Base-by-base conservation (phyloP, 2,797 vertebrate genomes). In the Poecilia gillii region DNA sequence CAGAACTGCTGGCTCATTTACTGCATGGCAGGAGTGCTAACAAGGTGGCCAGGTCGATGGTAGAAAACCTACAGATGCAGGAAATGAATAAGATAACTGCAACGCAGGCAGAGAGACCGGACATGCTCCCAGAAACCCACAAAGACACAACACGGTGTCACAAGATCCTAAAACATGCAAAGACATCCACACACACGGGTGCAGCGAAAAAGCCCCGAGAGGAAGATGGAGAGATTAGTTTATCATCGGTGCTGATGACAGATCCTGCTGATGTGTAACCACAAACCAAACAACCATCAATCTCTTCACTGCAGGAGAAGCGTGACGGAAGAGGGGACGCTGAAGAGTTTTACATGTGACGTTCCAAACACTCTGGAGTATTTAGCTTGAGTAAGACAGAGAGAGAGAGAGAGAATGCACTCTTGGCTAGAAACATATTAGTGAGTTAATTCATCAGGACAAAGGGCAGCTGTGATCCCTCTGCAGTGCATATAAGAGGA, bases 251-350 rank as follows among this genome's bases (percentile, higher is more conserved):
- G 5, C 84, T 49, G 90, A 87, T 91, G 93, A 93, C 90, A 88
- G 91, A 86, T 88, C 88, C 85, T 59, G 87, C 85, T 92, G 91
- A 92, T 90, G 90, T 92, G 91, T 87, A 89, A 91, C 92, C 91
- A 86, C 92, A 91, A 90, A 88, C 80, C 84, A 91, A 93, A 94
- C 91, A 92, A 46, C 53, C 88, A 91, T 90, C 85, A 77, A 85
- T 92, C 87, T 89, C 45, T 31, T 16, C 5, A 16, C 80, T 74
- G 85, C 81, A 74, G 81, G 84, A 77, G 81, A 3, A 75, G 88
- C 74, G 13, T 80, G 78, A 81, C 28, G 33, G 57, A 66, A 81
- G 81, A 82, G 81, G 78, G 66, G 73, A 81, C 12, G 9, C 73
- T 87, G 81, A 87, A 87, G 83, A 88, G 80, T 82, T 91, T 59